Evolutionary conservation across 2,888 invertebrate species (phyloP), one percentile per base, ranked within the genome.

Genomic region (Eilema depressum): DNA sequence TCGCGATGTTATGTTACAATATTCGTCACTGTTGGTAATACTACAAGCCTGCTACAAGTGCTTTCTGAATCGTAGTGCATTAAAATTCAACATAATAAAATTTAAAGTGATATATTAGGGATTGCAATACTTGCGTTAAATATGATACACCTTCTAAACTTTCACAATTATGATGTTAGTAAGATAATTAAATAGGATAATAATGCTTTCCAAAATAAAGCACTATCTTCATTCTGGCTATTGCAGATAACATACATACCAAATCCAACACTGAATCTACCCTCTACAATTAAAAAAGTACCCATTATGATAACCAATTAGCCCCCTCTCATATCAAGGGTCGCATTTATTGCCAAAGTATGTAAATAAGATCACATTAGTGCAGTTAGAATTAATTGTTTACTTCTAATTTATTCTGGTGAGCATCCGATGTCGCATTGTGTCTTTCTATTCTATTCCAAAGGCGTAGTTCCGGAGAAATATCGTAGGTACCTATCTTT

Each of bases 351-450:
- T 68, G 82, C 77, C 56, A 37, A 68, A 76, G 72, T 79, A 84
- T 84, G 84, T 75, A 80, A 84, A 84, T 84, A 72, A 75, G 73
- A 79, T 78, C 33, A 59, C 78, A 80, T 83, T 81, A 67, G 73
- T 71, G 75, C 64, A 70, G 69, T 70, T 76, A 79, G 74, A 74
- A 78, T 83, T 85, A 82, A 84, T 85, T 82, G 81, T 83, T 79
- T 75, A 70, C 63, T 80, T 85, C 78, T 83, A 85, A 84, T 85
- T 75, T 83, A 79, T 82, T 76, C 81, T 74, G 78, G 78, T 75
- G 75, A 64, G 72, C 75, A 69, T 65, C 65, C 28, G 14, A 37
- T 37, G 33, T 37, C 33, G 41, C 41, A 41, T 17, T 17, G 41
- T 41, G 41, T 17, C 41, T 17, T 41, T 41, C 41, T 41, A 41